phyloP scores from a whole-genome alignment of 2,113 vertebrate species.

The Micromys minutus region DNA sequence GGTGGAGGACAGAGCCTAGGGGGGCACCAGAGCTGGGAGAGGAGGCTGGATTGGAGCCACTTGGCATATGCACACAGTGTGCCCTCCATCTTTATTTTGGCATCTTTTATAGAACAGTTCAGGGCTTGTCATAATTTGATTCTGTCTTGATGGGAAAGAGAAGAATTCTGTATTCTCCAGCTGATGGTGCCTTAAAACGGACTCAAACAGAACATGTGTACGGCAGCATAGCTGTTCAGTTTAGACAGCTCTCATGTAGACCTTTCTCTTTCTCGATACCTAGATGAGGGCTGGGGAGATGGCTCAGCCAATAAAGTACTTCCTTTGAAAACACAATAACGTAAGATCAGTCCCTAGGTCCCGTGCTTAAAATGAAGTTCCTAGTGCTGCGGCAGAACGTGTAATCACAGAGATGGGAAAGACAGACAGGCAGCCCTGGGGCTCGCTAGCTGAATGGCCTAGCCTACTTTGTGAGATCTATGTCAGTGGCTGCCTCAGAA shows the following conservation, averaged over 20 bases:
- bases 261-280: background rate
- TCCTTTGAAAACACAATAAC: background rate
- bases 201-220: background rate
- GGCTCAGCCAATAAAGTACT: background rate
- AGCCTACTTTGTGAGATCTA: background rate
- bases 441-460: background rate
- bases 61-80: rapidly evolving
- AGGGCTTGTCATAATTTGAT: conserved; percentile 2
- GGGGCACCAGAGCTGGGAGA: background rate
- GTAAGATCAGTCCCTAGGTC: background rate
- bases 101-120: background rate
- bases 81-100: background rate
- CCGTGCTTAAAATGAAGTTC: background rate
- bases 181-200: background rate
- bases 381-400: background rate
- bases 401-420: background rate
- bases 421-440: background rate
- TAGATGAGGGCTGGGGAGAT: background rate
- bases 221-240: background rate
- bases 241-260: background rate
- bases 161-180: conserved; percentile 38
- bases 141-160: conserved; percentile 26
- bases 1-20: background rate
- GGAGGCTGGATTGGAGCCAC: background rate
- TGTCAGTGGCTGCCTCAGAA: background rate